Evolutionary conservation across 35 echinoderm and acorn worm genomes (phyloP), one percentile per base, ranked within the genome.

Genomic region (Antedon bifida): DNA sequence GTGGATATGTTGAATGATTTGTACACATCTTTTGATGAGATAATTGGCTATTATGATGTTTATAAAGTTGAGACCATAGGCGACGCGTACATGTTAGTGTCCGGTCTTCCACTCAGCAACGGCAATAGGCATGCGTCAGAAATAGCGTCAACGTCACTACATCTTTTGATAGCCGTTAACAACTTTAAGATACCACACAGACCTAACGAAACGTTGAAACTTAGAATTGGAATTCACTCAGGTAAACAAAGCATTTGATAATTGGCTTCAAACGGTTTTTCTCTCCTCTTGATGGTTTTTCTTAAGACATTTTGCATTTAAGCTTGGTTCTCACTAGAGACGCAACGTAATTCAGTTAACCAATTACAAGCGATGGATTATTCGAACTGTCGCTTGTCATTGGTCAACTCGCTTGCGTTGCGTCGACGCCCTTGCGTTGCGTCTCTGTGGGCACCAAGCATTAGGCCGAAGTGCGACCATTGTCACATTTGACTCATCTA

Each of bases 11-110:
- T 96, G 76, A 96, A 96, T 75, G 93, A 96, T 42, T 90, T 96
- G n/a, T 96, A 96, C 78, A 89, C 93, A 0, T 81, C 89, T 3
- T 96, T 96, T 75, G 93, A 96, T 79, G 86, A 79, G 34, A 96
- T 91, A 21, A 96, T 96, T 55, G 87, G 87, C 55, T 91, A 89
- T 75, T 96, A 96, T 30, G 90, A 96, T 35, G 93, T 91, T 4
- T 96, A 96, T 81, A 96, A 96, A 85, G 93, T 96, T 21, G 93
- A 96, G 73, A 96, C 93, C 10, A 96, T 96, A 23, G 93, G 93
- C 7, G 93, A 96, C 56, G 93, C 93, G 5, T 96, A 96, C 78
- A 96, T 96, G 93, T 83, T 96, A 7, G 93, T 96, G 12, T 96
- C 93, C 0, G 93, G 93, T 4, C 77, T 96, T 45, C 93, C 93